Base-by-base conservation (phyloP, 2,888 invertebrate species). In the Pilophorus perplexus region DNA sequence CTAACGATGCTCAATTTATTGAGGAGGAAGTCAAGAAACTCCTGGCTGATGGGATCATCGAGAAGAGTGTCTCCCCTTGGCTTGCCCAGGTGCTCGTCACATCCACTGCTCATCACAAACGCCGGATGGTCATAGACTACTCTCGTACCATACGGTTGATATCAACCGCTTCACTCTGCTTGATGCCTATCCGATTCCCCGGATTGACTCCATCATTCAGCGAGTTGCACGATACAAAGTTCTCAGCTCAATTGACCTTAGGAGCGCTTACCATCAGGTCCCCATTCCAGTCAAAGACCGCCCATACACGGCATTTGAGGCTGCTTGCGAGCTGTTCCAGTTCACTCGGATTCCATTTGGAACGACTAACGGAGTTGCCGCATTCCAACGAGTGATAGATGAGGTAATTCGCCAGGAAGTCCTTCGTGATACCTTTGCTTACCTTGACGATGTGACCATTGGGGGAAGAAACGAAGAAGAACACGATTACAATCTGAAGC, bases 331-430 rank as follows among this genome's bases (percentile, higher is more conserved):
- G 8, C 44, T 44, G 8, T n/a, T n/a, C n/a, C n/a, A n/a, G n/a
- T n/a, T n/a, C n/a, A n/a, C n/a, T n/a, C n/a, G n/a, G n/a, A n/a
- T n/a, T n/a, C n/a, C n/a, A n/a, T n/a, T n/a, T n/a, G n/a, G n/a
- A n/a, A n/a, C n/a, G n/a, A n/a, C n/a, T n/a, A n/a, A n/a, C n/a
- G n/a, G n/a, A n/a, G n/a, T n/a, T n/a, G n/a, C n/a, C n/a, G n/a
- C n/a, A n/a, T 40, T 59, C 23, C 60, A 59, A 22, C 23, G 44
- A 44, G 22, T 20, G 6, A 59, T 59, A 18, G 59, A 59, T 3
- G 2, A 14, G 12, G 42, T 59, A 8, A 44, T 59, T n/a, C 5
- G 20, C 1, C 6, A 6, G 12, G 38, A 59, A 59, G 12, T 16
- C 8, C 23, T 55, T 10, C n/a, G 2, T 10, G 55, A 33, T 37